Evolutionary conservation across 2,888 invertebrate species (phyloP).

Genomic region (Gibbula magus): DNA sequence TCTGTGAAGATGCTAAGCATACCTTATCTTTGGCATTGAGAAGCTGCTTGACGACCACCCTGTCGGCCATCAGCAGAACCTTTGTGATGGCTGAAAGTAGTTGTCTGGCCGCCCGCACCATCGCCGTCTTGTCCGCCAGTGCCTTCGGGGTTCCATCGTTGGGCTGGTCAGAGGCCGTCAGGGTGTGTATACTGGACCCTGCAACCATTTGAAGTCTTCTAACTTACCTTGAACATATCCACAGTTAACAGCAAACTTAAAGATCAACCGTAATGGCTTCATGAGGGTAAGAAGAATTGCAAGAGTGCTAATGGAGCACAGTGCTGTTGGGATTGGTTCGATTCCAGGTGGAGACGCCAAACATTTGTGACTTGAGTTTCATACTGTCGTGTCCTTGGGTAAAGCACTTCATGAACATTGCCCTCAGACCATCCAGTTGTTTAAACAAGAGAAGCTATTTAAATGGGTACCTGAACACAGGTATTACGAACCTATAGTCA

Average conservation of each 20-base stretch:
- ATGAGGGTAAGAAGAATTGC: too few relatives aligned
- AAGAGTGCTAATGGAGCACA: too few relatives aligned
- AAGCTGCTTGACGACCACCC: constrained; percentile 97
- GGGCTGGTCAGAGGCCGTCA: constrained; percentile 81
- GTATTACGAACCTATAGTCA: too few relatives aligned
- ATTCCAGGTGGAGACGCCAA: too few relatives aligned
- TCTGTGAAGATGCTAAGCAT: neutral
- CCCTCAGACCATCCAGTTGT: too few relatives aligned
- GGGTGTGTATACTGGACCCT: constrained; percentile 94
- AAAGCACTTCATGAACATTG: too few relatives aligned
- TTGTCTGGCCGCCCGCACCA: constrained; percentile 94
- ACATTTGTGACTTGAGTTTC: too few relatives aligned
- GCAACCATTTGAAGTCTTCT: constrained; percentile 55
- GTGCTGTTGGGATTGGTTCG: too few relatives aligned
- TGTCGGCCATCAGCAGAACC: constrained; percentile 95
- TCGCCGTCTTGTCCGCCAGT: constrained; percentile 71
- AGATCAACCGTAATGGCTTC: too few relatives aligned
- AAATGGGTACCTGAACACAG: too few relatives aligned
- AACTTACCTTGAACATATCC: neutral
- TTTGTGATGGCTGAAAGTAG: constrained; percentile 95
- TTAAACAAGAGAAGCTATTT: too few relatives aligned
- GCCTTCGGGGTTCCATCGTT: constrained; percentile 48
- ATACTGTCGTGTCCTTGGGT: too few relatives aligned
- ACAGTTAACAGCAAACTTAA: neutral
- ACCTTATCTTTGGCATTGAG: constrained; percentile 97